These are phyloP conservation scores for Tortricodes alternella DNA, from an alignment of 2,888 invertebrate species.

Conservation along the genomic window DNA sequence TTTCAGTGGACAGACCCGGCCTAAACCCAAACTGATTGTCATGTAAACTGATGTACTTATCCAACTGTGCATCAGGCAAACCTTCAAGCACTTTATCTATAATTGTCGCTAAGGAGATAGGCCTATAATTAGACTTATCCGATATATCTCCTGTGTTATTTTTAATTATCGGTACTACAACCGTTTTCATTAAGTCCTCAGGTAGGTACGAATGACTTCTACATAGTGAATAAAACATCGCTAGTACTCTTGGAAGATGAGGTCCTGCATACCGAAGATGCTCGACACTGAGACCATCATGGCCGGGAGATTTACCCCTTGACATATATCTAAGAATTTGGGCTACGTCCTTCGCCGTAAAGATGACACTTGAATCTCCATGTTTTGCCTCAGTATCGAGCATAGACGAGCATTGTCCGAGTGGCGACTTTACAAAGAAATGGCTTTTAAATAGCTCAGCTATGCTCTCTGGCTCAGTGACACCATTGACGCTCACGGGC, in stretches of 20 bases:
- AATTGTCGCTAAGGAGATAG: too few relatives aligned
- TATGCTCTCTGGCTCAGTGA: not conserved
- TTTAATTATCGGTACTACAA: too few relatives aligned
- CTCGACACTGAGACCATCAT: not conserved
- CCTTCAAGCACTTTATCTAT: too few relatives aligned
- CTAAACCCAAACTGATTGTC: too few relatives aligned
- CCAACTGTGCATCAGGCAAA: too few relatives aligned
- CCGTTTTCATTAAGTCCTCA: too few relatives aligned
- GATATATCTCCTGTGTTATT: too few relatives aligned
- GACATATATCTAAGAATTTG: not conserved
- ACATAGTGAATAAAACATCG: not conserved
- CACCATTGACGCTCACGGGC: not conserved
- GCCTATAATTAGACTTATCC: too few relatives aligned
- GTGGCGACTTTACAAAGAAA: not conserved
- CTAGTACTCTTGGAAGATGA: not conserved
- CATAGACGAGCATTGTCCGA: too few relatives aligned
- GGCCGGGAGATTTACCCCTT: not conserved
- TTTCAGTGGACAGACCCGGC: not conserved
- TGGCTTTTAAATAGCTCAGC: not conserved
- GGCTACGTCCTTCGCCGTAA: not conserved
- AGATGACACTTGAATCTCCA: not conserved
- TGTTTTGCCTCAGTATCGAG: too few relatives aligned
- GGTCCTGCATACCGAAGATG: not conserved
- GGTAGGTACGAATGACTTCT: too few relatives aligned
- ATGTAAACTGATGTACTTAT: too few relatives aligned